Evolutionary conservation across 2,113 vertebrate genomes (phyloP).

Genomic region (Egretta garzetta): DNA sequence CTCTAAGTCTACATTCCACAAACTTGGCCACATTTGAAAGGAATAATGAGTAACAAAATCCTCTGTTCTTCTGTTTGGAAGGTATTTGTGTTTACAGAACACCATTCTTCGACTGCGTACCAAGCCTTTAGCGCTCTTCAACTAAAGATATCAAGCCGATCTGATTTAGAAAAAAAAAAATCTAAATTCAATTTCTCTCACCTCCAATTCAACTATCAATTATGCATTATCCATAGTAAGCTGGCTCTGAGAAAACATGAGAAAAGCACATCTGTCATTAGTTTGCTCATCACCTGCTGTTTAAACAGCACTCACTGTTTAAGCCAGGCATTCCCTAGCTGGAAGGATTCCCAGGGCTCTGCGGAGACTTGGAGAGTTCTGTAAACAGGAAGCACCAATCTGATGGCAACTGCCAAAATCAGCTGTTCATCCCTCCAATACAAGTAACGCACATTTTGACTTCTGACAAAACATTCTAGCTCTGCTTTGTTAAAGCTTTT

Average conservation of each 20-base stretch:
- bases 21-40: constrained; percentile 71
- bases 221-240: neutral
- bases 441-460: neutral
- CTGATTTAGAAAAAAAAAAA: neutral
- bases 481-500: neutral
- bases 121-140: neutral
- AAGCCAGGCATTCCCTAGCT: constrained; percentile 59
- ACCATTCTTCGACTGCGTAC: constrained; percentile 43
- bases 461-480: constrained; percentile 1
- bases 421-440: constrained; percentile 13
- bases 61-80: constrained; percentile 61
- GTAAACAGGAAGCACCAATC: constrained; percentile 68
- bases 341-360: constrained; percentile 44
- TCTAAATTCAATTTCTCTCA: neutral
- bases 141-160: constrained; percentile 33
- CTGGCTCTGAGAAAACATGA: constrained; percentile 28
- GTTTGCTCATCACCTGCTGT: constrained; percentile 69
- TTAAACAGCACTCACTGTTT: constrained; percentile 53
- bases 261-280: constrained; percentile 52
- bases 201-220: constrained; percentile 1
- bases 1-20: constrained; percentile 53
- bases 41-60: constrained; percentile 64
- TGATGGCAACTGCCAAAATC: constrained; percentile 50
- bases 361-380: neutral
- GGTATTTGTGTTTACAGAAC: constrained; percentile 52